Percentiles rank a stretch among this genome's conserved stretches.
These are phyloP conservation scores for Sycophaga agraensis DNA, from an alignment of 1,140 invertebrate genomes.

Conservation along the genomic window DNA sequence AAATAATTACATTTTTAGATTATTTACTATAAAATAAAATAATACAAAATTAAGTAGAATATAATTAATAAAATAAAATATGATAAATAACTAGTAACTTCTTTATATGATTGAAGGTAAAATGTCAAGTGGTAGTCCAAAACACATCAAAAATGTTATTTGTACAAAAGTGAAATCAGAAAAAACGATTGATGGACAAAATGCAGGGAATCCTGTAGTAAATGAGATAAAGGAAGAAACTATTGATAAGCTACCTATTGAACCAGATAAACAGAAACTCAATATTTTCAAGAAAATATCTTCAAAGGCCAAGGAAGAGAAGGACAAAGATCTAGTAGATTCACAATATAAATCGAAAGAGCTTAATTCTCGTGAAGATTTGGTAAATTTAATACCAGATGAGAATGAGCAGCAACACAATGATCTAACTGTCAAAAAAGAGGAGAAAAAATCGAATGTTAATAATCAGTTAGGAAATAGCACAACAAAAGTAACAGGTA, in stretches of 20 bases:
- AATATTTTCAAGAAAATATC: slow-evolving; percentile 86
- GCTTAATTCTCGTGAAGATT: slow-evolving; percentile 48
- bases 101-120: slow-evolving; percentile 6
- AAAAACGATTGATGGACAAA: slow-evolving; percentile 38
- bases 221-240: slow-evolving; percentile 46
- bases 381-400: slow-evolving; percentile 54
- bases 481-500: not conserved
- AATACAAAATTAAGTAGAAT: not conserved
- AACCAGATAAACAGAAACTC: slow-evolving; percentile 79
- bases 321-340: slow-evolving; percentile 51
- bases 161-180: slow-evolving; percentile 37
- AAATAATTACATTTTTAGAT: no score
- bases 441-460: slow-evolving; percentile 43
- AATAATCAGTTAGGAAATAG: slow-evolving; percentile 2
- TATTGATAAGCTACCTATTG: slow-evolving; percentile 71
- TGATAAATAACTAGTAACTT: no score
- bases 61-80: no score
- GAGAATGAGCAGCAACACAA: slow-evolving; percentile 41
- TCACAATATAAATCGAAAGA: slow-evolving; percentile 58
- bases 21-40: not conserved
- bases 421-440: slow-evolving; percentile 39
- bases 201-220: slow-evolving; percentile 4
- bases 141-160: slow-evolving; percentile 11
- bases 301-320: slow-evolving; percentile 65
- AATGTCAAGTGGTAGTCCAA: slow-evolving; percentile 13